These are phyloP conservation scores for Perca fluviatilis DNA, from an alignment of 2,113 vertebrate genomes.

Conservation along the genomic window DNA sequence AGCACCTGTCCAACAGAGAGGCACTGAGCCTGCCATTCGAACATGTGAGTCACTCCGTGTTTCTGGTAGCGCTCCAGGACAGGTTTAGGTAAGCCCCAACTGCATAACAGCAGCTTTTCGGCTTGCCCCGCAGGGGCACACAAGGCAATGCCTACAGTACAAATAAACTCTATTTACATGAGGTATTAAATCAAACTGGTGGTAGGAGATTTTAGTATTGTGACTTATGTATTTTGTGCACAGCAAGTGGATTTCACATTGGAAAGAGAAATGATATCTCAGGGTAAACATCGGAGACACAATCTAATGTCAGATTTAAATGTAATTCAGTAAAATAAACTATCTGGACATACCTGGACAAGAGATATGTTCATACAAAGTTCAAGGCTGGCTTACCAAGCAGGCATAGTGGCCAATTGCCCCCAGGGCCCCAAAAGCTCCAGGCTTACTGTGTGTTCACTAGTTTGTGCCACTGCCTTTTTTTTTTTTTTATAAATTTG, in stretches of 20 bases:
- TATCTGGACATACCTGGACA: not conserved
- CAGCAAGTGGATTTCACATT: not conserved
- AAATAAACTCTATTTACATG: not conserved
- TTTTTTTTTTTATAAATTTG: too few relatives aligned
- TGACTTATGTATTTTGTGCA: not conserved
- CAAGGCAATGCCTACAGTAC: conserved; percentile 82
- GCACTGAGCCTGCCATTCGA: conserved; percentile 98
- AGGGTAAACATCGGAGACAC: not conserved
- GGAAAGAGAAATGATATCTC: not conserved
- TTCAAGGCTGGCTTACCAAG: not conserved
- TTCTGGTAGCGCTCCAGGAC: conserved; percentile 91
- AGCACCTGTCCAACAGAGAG: conserved; percentile 91
- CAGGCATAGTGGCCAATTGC: too few relatives aligned
- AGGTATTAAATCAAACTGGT: not conserved
- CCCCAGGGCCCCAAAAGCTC: not conserved
- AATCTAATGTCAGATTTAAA: not conserved
- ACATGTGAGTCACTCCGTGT: conserved; percentile 92
- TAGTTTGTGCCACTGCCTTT: too few relatives aligned
- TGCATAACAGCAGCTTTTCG: conserved; percentile 92
- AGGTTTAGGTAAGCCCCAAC: conserved; percentile 92
- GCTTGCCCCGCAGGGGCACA: conserved; percentile 83
- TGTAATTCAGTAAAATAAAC: not conserved
- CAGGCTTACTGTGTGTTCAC: not conserved
- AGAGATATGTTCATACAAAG: not conserved
- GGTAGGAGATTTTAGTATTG: not conserved